Percentiles rank a stretch among this genome's conserved stretches.
These are phyloP conservation scores for Coracopsis vasa DNA, from an alignment of 2,113 vertebrate species.

Conservation along the genomic window DNA sequence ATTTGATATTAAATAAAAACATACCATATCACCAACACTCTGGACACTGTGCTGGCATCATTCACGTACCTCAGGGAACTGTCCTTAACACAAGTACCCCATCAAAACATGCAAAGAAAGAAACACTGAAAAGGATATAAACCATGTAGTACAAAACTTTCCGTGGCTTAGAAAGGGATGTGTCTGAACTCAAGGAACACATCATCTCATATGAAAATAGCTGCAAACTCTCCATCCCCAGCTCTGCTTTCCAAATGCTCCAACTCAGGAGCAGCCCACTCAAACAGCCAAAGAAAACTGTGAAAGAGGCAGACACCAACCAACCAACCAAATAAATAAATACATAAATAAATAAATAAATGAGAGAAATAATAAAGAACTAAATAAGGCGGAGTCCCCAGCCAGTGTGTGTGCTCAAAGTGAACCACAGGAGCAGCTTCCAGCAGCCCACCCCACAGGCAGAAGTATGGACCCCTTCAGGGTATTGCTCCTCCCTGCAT, in stretches of 20 bases:
- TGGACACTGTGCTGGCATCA: neutral
- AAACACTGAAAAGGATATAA: neutral
- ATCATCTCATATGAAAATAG: constrained; percentile 18
- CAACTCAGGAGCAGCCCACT: neutral
- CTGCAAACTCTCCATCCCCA: constrained; percentile 22
- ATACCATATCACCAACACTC: constrained; percentile 19
- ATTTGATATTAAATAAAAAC: constrained; percentile 77
- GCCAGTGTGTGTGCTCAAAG: neutral
- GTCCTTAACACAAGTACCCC: constrained; percentile 21
- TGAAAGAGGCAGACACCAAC: neutral
- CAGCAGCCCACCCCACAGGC: neutral
- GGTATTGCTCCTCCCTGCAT: neutral
- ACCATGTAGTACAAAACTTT: neutral
- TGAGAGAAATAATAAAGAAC: neutral
- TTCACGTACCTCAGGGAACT: neutral
- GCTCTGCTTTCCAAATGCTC: neutral
- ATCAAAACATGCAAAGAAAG: constrained; percentile 71
- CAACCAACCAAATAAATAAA: neutral
- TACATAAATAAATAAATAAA: constrained; percentile 8
- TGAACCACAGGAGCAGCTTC: constrained; percentile 1
- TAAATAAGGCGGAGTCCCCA: constrained; percentile 74
- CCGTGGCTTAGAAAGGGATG: neutral
- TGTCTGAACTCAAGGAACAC: constrained; percentile 1
- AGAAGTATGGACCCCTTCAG: fast-evolving
- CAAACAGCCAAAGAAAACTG: neutral